Evolutionary conservation across 1,140 invertebrate species (phyloP).

Genomic region (Sitodiplosis mosellana): DNA sequence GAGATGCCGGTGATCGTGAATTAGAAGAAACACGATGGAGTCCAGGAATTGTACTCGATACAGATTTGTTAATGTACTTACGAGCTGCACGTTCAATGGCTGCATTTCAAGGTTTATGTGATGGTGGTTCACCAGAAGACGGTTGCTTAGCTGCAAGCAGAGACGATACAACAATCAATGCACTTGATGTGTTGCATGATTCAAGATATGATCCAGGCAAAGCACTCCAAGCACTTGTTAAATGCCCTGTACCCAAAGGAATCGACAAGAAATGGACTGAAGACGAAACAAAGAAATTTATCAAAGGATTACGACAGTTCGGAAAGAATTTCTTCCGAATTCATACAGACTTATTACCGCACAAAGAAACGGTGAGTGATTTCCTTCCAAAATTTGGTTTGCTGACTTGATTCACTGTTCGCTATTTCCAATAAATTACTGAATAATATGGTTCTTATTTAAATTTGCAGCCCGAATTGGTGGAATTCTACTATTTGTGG

Average conservation of each 20-base stretch:
- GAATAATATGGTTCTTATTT: conserved; percentile 29
- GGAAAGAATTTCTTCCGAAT: conserved; percentile 99
- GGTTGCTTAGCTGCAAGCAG: conserved; percentile 87
- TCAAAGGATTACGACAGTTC: conserved; percentile 92
- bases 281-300: conserved; percentile 94
- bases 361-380: conserved; percentile 63
- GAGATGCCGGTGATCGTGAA: conserved; percentile 19
- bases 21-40: conserved; percentile 82
- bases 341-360: conserved; percentile 83
- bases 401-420: too few relatives aligned
- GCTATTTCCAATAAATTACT: too few relatives aligned
- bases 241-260: conserved; percentile 89
- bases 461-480: conserved; percentile 50
- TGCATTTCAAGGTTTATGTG: conserved; percentile 88
- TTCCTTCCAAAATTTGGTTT: too few relatives aligned
- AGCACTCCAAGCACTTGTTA: conserved; percentile 87
- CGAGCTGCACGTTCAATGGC: conserved; percentile 88
- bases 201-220: conserved; percentile 32
- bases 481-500: conserved; percentile 99
- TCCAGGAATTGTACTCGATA: conserved; percentile 75
- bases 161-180: conserved; percentile 96
- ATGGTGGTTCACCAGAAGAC: conserved; percentile 90
- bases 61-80: conserved; percentile 93
- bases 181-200: conserved; percentile 60
- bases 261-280: conserved; percentile 97